Percentiles rank a stretch among this genome's conserved stretches.
phyloP scores from a whole-genome alignment of 1,140 invertebrate genomes.

The Meloidogyne exigua region DNA sequence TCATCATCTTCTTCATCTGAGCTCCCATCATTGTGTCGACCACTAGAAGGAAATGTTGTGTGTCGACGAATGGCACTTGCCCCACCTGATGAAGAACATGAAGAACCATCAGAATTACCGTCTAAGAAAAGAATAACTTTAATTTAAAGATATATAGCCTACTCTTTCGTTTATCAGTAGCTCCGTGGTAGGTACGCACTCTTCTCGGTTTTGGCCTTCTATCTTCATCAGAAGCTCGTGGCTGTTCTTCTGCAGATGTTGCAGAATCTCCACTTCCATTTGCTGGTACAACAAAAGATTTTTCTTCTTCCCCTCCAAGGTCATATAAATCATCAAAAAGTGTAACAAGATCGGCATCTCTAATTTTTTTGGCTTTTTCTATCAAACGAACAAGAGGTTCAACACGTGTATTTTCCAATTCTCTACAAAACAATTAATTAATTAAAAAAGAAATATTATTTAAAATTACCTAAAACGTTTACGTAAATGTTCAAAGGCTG shows the following conservation, averaged over 20 bases:
- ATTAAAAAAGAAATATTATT: background rate
- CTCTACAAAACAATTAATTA: constrained; percentile 20
- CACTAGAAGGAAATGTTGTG: constrained; percentile 43
- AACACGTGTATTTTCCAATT: constrained; percentile 28
- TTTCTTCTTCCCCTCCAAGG: constrained; percentile 24
- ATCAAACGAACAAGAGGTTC: constrained; percentile 31
- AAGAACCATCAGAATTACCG: constrained; percentile 33
- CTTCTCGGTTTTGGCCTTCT: constrained; percentile 35
- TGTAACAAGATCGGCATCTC: constrained; percentile 35
- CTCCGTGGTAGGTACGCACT: constrained; percentile 41
- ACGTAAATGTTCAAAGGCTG: constrained; percentile 6
- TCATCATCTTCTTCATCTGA: constrained; percentile 40
- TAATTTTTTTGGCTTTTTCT: constrained; percentile 34
- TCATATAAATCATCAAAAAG: constrained; percentile 48
- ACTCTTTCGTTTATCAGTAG: constrained; percentile 21
- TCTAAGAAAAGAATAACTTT: constrained; percentile 12
- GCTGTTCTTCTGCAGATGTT: background rate
- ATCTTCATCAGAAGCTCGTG: background rate
- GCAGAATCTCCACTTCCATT: constrained; percentile 12
- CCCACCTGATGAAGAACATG: constrained; percentile 27
- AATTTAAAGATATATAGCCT: background rate
- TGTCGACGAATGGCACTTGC: constrained; percentile 36
- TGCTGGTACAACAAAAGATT: background rate
- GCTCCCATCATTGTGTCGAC: constrained; percentile 2
- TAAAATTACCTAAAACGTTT: background rate